These are phyloP conservation scores for Cenopis cana DNA, from an alignment of 2,888 invertebrate species.

Conservation along the genomic window DNA sequence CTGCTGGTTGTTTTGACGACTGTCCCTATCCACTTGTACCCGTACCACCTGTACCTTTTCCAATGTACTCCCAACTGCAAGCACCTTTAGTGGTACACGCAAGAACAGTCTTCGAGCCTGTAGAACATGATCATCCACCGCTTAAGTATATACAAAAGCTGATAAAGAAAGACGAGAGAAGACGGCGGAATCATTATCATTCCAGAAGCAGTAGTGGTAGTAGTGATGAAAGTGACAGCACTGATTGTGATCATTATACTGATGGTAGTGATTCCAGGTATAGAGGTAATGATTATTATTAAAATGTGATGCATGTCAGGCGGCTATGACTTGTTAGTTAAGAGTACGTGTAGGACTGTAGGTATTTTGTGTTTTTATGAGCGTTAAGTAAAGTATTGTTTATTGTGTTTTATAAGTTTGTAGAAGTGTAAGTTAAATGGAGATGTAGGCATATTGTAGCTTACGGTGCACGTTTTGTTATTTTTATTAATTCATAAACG, in stretches of 20 bases:
- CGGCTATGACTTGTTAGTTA: background rate
- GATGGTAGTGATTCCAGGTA: slow-evolving; percentile 13
- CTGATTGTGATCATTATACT: slow-evolving; percentile 12
- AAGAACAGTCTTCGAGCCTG: slow-evolving; percentile 65
- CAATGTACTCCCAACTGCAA: slow-evolving; percentile 41
- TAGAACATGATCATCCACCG: slow-evolving; percentile 71
- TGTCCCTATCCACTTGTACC: slow-evolving; percentile 32
- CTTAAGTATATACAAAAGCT: slow-evolving; percentile 57
- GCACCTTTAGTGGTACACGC: slow-evolving; percentile 62
- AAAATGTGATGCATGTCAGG: background rate
- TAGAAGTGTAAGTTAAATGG: background rate
- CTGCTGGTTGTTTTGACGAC: slow-evolving; percentile 25
- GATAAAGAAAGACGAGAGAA: slow-evolving; percentile 53
- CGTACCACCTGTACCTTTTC: slow-evolving; percentile 43
- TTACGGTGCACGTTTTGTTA: background rate
- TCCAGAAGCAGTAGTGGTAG: slow-evolving; percentile 10
- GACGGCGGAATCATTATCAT: background rate
- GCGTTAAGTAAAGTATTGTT: background rate
- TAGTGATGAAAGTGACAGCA: slow-evolving; percentile 20
- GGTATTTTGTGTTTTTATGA: no score
- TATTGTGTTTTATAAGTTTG: background rate
- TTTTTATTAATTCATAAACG: background rate
- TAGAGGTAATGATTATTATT: slow-evolving; percentile 20
- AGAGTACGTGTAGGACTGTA: no score
- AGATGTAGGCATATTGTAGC: no score